A percentile compares a stretch with the other conserved stretches of the same genome.
Evolutionary conservation across 2,888 invertebrate species (phyloP).

Genomic region (Acleris literana): DNA sequence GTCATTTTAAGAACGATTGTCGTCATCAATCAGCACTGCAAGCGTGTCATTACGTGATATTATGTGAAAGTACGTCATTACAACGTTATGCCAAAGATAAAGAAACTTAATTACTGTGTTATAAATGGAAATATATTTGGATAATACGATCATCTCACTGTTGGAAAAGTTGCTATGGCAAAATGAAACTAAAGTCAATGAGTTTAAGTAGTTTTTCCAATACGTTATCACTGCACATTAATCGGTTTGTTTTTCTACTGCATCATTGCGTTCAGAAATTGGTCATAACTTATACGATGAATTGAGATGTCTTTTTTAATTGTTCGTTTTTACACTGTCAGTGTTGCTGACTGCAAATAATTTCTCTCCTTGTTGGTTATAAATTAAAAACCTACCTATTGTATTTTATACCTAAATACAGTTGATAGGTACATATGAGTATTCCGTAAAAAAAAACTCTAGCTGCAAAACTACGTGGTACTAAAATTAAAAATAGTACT

Average conservation of each 20-base stretch:
- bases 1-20: neutral
- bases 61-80: slow-evolving; percentile 28
- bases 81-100: slow-evolving; percentile 19
- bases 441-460: too few relatives aligned
- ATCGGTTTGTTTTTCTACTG: slow-evolving; percentile 2
- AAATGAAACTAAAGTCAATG: neutral
- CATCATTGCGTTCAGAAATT: slow-evolving; percentile 20
- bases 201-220: neutral
- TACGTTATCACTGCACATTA: neutral
- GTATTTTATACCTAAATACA: too few relatives aligned
- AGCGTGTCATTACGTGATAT: slow-evolving; percentile 8
- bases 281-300: slow-evolving; percentile 13
- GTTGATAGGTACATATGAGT: too few relatives aligned
- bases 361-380: neutral
- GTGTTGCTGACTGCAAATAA: neutral
- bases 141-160: slow-evolving; percentile 11
- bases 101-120: slow-evolving; percentile 22
- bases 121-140: slow-evolving; percentile 27
- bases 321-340: neutral
- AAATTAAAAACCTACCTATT: too few relatives aligned
- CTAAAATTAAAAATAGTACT: too few relatives aligned
- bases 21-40: neutral
- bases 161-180: neutral
- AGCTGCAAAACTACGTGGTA: too few relatives aligned
- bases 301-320: neutral